A percentile compares a stretch with the other conserved stretches of the same genome.
These are phyloP conservation scores for Pteropus rufus DNA, from an alignment of 2,797 vertebrate genomes.

Conservation along the genomic window DNA sequence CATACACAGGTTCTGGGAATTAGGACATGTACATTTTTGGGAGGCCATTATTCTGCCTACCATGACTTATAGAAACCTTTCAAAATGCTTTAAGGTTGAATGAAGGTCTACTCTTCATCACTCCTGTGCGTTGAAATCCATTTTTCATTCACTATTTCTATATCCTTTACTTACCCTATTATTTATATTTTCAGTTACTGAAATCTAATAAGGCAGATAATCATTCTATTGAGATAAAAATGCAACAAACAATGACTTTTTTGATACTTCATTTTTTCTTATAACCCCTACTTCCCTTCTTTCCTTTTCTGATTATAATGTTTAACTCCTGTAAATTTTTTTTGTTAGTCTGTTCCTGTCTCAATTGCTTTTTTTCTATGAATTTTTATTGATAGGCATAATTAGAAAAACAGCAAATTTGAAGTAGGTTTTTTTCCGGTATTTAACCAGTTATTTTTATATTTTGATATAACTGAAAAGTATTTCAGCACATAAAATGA, in stretches of 20 bases:
- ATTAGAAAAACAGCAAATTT: background rate
- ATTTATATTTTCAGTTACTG: conserved; percentile 1
- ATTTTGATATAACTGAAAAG: conserved; percentile 10
- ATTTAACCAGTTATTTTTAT: background rate
- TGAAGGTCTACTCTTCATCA: background rate
- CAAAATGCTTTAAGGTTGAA: background rate
- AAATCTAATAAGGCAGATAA: background rate
- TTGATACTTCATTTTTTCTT: background rate
- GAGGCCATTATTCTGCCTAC: background rate
- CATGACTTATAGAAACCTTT: background rate
- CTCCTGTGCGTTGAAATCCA: background rate
- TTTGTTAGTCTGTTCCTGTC: background rate
- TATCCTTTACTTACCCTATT: background rate
- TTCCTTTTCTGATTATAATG: background rate
- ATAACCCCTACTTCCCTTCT: background rate
- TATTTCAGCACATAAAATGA: background rate
- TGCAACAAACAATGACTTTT: background rate
- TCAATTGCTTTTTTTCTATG: background rate
- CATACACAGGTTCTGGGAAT: background rate
- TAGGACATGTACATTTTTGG: background rate
- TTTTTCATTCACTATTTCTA: background rate
- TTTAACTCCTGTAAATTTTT: background rate
- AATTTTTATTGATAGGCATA: background rate
- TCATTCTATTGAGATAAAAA: background rate
- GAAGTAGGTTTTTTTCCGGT: background rate